Evolutionary conservation across 2,113 vertebrate genomes (phyloP).

Genomic region (Oreochromis spilurus): DNA sequence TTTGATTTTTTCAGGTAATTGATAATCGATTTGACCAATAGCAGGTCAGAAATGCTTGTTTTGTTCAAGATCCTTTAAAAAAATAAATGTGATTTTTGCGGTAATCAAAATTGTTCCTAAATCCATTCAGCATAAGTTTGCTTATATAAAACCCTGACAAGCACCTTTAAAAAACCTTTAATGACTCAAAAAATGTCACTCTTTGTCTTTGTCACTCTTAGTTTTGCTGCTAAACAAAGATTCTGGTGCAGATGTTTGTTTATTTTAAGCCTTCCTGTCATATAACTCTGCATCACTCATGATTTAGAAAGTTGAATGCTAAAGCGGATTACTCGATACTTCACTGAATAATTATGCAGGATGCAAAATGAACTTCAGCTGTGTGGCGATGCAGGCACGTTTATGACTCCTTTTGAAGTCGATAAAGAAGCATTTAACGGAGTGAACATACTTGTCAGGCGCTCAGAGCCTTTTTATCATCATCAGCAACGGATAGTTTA

Average conservation of each 20-base stretch:
- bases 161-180: background rate
- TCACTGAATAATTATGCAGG: background rate
- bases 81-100: background rate
- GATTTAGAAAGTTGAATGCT: background rate
- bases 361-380: background rate
- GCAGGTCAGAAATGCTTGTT: background rate
- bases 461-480: background rate
- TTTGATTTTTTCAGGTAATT: background rate
- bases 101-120: background rate
- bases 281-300: background rate
- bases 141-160: background rate
- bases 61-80: background rate
- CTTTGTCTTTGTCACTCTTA: background rate
- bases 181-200: background rate
- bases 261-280: background rate
- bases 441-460: background rate
- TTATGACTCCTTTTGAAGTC: background rate
- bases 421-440: background rate
- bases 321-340: fast-evolving
- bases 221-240: background rate
- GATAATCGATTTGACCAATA: background rate
- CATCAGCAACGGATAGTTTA: background rate
- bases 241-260: background rate
- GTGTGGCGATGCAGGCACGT: fast-evolving
- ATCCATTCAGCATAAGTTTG: background rate